Base-by-base conservation (phyloP, 1,140 invertebrate species). In the Caenorhabditis briggsae region DNA sequence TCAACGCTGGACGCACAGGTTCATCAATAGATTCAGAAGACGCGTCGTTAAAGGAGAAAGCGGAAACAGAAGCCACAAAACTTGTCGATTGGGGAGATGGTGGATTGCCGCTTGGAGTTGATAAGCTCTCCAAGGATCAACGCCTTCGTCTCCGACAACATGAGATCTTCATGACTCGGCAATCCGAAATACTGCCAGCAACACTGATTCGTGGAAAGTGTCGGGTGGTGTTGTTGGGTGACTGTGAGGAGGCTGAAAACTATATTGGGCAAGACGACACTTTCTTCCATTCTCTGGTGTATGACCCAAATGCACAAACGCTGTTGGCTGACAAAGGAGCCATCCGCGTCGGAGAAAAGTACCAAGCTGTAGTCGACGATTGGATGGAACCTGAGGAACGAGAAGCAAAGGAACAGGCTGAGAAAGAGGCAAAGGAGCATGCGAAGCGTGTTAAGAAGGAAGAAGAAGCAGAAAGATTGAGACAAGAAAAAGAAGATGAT, bases 241-340 rank as follows among this genome's bases (percentile, higher is more conserved):
- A 88, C 46, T 65, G 83, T 20, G 88, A 88, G 56, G 74, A 83
- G 3, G 58, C 61, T 6, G 86, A 88, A 1, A 64, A 59, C 43
- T 88, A 88, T 58, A n/a, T 84, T 16, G 93, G 92, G 5, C 23
- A 92, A 91, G 93, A 96, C 95, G 97, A 99, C 93, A 96, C 96
- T 92, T 99, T 99, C 95, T 99, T 98, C 93, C 99, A 99, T 94
- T 98, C 97, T 93, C 94, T 99, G 93, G 98, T 99, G 88, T 99
- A 98, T 94, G 98, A 99, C 94, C 97, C 97, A 87, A 95, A 96
- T 93, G 97, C 98, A 94, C 98, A 98, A 94, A 99, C 98, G 91
- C 94, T 99, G 91, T 94, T 99, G 91, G 97, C 97, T 90, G 98
- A 99, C 94, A 97, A 98, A 94, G 97, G 97, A 46, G 96, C 97